Evolutionary conservation across 2,888 invertebrate genomes (phyloP), one percentile per base, ranked within the genome.

Genomic region (Acronicta psi): DNA sequence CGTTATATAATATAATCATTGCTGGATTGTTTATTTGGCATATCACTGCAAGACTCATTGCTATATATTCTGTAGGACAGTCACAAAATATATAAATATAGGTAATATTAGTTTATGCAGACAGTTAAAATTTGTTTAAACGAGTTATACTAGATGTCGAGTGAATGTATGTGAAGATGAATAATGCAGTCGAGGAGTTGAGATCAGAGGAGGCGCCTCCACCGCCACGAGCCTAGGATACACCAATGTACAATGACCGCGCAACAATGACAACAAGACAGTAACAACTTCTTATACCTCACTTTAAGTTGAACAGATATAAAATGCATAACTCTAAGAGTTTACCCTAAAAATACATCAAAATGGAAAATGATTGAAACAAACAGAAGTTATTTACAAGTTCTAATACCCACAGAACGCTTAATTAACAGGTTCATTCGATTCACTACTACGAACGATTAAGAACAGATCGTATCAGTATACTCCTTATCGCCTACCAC

Each of bases 21-120:
- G 92, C 88, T 92, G 92, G 87, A 89, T 90, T 91, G 86, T 88
- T 86, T 88, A 86, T 93, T 93, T 94, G 93, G 93, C 93, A 92
- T 93, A 92, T 92, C 91, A 92, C 92, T 91, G 92, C 90, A 89
- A 91, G 89, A 92, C 89, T 87, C 85, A 77, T 82, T 83, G 80
- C 57, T 66, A 67, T 69, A 82, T 70, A 75, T 79, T 81, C 80
- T 80, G 83, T 86, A 86, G 83, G 84, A 84, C 75, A 80, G 76
- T 83, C 84, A 85, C 85, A 88, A 87, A 88, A 88, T 88, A 89
- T 87, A 88, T 77, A 77, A 71, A 75, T 71, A 79, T 79, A n/a
- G n/a, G n/a, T n/a, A 59, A 77, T 80, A 70, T 66, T 67, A 77
- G 67, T 68, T 59, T 57, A 62, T 49, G 61, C 45, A 62, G 60